Percentiles rank a stretch among this genome's conserved stretches.
Conservation (phyloP, 2,888 invertebrate species). For the Ernsta delagoae region DNA sequence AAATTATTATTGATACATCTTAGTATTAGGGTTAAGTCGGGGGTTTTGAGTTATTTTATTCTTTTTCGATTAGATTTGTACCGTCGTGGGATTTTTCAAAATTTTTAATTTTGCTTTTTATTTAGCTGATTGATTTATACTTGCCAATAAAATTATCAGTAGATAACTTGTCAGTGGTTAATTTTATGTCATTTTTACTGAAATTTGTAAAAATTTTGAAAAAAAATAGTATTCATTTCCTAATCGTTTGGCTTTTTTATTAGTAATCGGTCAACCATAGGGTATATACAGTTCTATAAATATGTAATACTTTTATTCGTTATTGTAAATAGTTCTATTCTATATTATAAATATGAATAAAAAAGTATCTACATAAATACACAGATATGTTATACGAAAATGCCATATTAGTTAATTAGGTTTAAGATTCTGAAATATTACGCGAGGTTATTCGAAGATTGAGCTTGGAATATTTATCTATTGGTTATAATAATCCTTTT, state of each 20-base stretch:
- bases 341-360: too few species aligned
- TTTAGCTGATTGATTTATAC: too few species aligned
- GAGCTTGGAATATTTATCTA: not conserved
- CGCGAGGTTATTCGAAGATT: not conserved
- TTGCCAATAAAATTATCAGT: too few species aligned
- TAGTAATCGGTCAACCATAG: not conserved
- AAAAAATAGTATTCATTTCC: not conserved
- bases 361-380: not conserved
- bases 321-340: slow-evolving; percentile 4
- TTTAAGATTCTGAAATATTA: not conserved
- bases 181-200: too few species aligned
- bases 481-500: not conserved
- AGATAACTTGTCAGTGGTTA: too few species aligned
- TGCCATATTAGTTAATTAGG: not conserved
- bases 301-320: not conserved
- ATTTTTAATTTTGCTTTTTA: too few species aligned
- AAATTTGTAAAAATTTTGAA: not conserved
- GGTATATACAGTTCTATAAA: not conserved
- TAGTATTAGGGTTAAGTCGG: too few species aligned
- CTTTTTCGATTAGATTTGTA: too few species aligned
- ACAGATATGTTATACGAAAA: not conserved
- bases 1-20: too few species aligned
- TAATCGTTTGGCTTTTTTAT: not conserved
- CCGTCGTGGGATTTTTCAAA: too few species aligned
- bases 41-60: too few species aligned